phyloP scores from a whole-genome alignment of 2,888 invertebrate species.

The Empis stercorea region DNA sequence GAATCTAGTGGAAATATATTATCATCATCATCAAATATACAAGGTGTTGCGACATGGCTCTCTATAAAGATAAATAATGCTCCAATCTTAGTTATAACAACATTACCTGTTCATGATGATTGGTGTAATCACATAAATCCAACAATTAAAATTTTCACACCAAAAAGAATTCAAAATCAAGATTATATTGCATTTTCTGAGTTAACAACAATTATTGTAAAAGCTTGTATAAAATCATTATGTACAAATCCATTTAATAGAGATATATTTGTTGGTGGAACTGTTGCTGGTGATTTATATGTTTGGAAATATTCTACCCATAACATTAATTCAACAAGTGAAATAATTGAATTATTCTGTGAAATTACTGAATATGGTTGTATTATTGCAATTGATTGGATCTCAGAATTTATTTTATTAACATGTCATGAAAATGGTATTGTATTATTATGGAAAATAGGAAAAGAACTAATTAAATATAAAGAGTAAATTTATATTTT shows the following conservation, averaged over 20 bases:
- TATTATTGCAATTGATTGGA: constrained; percentile 30
- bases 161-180: constrained; percentile 22
- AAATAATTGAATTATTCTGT: constrained; percentile 24
- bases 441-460: constrained; percentile 26
- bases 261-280: constrained; percentile 30
- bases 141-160: constrained; percentile 24
- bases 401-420: constrained; percentile 22
- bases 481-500: constrained; percentile 19
- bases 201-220: constrained; percentile 23
- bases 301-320: constrained; percentile 25
- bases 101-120: constrained; percentile 26
- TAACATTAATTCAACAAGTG: constrained; percentile 11
- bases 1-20: background rate
- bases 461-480: constrained; percentile 21
- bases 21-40: constrained; percentile 17
- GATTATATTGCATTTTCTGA: constrained; percentile 25
- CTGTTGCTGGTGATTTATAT: constrained; percentile 30
- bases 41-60: constrained; percentile 30
- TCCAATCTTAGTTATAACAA: constrained; percentile 26
- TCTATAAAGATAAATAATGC: constrained; percentile 31
- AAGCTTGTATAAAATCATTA: constrained; percentile 27
- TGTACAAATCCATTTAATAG: constrained; percentile 30
- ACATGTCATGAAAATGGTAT: constrained; percentile 28
- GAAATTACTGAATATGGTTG: constrained; percentile 23
- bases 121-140: constrained; percentile 34